Evolutionary conservation across 2,113 vertebrate genomes (phyloP), one percentile per base, ranked within the genome.

Genomic region (Syngnathus typhle): DNA sequence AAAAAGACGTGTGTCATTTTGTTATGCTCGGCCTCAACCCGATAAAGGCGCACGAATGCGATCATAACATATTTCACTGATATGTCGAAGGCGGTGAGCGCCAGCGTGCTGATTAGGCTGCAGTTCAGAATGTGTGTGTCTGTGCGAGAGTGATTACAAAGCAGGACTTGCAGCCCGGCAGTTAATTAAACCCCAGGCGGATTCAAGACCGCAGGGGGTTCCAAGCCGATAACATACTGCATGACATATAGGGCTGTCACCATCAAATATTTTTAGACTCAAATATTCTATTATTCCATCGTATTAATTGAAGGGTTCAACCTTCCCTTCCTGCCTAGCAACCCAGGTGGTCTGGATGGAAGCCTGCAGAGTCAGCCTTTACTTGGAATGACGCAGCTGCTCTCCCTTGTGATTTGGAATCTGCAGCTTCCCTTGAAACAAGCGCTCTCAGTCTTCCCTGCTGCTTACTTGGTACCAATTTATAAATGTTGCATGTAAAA

Each of bases 101-200:
- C 69, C 60, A 68, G 46, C 55, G 32, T 16, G 76, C 43, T 41
- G 59, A 60, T 60, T 60, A 41, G 59, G 6, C 39, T 60, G 37
- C 59, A 60, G 59, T 60, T 18, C 19, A 44, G 59, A 62, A 47
- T 64, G 47, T 52, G 13, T 19, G 68, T 64, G 70, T 71, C 59
- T 66, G 75, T 59, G 44, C 32, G 8, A 19, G 6, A 8, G 64
- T 68, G 78, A 76, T 81, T 59, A 73, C 60, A 62, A 47, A 60
- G 52, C 60, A 65, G 72, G 63, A 69, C 63, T 44, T 65, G 71
- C 38, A 0, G 27, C 60, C 71, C 58, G 52, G 67, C 69, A 77
- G 75, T 68, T 87, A 81, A 86, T 85, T 72, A 77, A 74, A 69
- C 85, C 78, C 68, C 21, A 5, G 69, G 38, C 10, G n/a, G 23